phyloP scores from a whole-genome alignment of 2,113 vertebrate species.

The Ailuropoda melanoleuca region DNA sequence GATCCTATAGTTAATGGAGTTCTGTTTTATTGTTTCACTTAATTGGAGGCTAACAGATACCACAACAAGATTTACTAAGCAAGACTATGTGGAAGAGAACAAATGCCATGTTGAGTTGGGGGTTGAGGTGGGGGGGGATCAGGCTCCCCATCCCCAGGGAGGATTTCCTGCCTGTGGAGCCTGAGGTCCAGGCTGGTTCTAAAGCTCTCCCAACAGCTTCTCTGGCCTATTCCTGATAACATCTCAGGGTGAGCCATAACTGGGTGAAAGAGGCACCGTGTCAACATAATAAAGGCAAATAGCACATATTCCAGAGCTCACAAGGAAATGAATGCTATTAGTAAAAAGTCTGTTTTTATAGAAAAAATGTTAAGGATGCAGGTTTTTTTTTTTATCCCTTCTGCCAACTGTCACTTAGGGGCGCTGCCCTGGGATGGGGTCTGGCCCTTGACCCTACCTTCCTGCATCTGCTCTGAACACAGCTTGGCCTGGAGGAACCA shows the following conservation, averaged over 20 bases:
- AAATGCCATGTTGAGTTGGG: accelerated
- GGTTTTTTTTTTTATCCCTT: background rate
- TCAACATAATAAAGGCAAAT: background rate
- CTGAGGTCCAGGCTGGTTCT: background rate
- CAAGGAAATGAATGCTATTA: no score
- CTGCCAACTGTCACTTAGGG: background rate
- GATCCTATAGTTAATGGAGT: background rate
- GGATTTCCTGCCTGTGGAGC: background rate
- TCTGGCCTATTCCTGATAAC: background rate
- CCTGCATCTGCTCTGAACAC: background rate
- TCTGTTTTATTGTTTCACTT: background rate
- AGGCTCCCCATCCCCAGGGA: background rate
- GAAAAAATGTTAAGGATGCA: background rate
- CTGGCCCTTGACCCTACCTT: background rate
- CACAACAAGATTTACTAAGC: background rate
- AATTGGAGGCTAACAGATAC: background rate
- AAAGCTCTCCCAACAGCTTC: background rate
- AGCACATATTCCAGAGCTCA: background rate
- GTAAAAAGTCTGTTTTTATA: background rate
- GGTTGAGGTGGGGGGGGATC: background rate
- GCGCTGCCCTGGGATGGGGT: background rate
- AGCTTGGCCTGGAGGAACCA: background rate
- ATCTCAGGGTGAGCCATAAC: background rate
- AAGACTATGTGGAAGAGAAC: accelerated
- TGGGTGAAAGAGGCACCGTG: background rate